Percentiles rank a stretch among this genome's conserved stretches.
Evolutionary conservation across 2,797 vertebrate species (phyloP).

Genomic region (Vireo griseus): DNA sequence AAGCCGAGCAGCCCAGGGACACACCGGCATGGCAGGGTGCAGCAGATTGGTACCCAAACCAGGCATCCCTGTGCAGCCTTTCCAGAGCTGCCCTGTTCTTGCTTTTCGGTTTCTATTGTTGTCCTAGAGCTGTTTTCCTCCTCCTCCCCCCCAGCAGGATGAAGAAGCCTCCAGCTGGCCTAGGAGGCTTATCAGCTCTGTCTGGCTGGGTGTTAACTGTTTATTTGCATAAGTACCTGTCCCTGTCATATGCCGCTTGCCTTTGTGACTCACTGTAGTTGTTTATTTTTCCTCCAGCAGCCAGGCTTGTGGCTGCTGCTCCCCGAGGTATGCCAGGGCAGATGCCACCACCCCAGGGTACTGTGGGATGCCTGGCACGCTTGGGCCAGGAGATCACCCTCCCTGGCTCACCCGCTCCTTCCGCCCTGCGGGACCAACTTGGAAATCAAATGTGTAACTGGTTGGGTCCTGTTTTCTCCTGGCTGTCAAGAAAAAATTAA

Average conservation of each 20-base stretch:
- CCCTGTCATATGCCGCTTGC: conserved; percentile 33
- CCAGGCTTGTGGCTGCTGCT: not conserved
- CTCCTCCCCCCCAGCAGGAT: conserved; percentile 25
- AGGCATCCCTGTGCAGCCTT: not conserved
- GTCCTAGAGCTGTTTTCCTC: not conserved
- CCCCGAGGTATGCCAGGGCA: not conserved
- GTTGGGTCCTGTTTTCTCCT: not conserved
- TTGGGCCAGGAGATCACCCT: not conserved
- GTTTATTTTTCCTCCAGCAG: conserved; percentile 9
- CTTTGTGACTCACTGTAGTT: conserved; percentile 43
- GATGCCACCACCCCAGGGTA: conserved; percentile 16
- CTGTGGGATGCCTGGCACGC: not conserved
- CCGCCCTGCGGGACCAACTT: not conserved
- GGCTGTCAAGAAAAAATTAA: not conserved
- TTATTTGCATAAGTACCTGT: conserved; percentile 68
- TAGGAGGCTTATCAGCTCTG: conserved; percentile 67
- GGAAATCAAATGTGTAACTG: not conserved
- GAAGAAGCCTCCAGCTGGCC: conserved; percentile 61
- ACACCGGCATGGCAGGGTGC: rapidly evolving
- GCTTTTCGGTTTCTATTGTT: conserved; percentile 9
- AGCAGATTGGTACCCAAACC: not conserved
- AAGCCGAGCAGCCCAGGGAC: not conserved
- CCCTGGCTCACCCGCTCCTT: not conserved
- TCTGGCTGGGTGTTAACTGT: conserved; percentile 60
- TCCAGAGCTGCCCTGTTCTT: not conserved